A percentile compares a stretch with the other conserved stretches of the same genome.
These are phyloP conservation scores for Drosophila obscura DNA, from an alignment of 1,140 invertebrate species.

Conservation along the genomic window DNA sequence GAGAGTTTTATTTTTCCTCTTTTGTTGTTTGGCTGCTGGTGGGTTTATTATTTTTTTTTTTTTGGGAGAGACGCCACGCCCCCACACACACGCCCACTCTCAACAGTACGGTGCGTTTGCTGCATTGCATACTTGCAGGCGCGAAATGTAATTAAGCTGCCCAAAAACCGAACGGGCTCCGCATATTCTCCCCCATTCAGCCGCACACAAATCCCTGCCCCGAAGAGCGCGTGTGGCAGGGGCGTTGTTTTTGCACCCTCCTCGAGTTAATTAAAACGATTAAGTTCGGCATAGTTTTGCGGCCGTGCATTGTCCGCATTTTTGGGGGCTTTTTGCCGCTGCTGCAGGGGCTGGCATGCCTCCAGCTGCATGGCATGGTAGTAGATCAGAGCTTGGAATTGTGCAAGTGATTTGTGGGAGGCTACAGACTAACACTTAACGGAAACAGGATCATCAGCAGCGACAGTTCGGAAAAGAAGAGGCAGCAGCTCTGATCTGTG, in stretches of 20 bases:
- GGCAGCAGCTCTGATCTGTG: too few relatives aligned
- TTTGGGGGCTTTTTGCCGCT: conserved; percentile 15
- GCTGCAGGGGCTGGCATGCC: too few relatives aligned
- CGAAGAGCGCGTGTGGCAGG: neutral
- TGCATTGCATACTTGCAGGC: conserved; percentile 73
- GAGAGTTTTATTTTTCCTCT: conserved; percentile 34
- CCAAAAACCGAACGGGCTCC: conserved; percentile 58
- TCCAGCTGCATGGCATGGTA: too few relatives aligned
- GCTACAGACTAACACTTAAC: too few relatives aligned
- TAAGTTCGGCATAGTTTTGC: conserved; percentile 65
- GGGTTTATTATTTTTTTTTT: neutral
- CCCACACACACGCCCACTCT: conserved; percentile 5
- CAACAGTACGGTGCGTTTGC: conserved; percentile 25
- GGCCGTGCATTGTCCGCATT: conserved; percentile 39
- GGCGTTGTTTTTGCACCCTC: conserved; percentile 25
- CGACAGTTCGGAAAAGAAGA: too few relatives aligned
- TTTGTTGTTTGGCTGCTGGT: conserved; percentile 37
- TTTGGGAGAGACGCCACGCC: conserved; percentile 18
- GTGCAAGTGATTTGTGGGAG: too few relatives aligned
- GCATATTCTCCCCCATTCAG: neutral
- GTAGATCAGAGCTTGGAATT: too few relatives aligned
- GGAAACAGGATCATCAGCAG: too few relatives aligned
- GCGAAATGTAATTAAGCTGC: conserved; percentile 81
- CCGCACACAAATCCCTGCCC: neutral
- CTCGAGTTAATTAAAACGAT: conserved; percentile 73